A percentile compares a stretch with the other conserved stretches of the same genome.
Conservation (phyloP, 2,797 vertebrate genomes). For the Cacajao melanocephalus region DNA sequence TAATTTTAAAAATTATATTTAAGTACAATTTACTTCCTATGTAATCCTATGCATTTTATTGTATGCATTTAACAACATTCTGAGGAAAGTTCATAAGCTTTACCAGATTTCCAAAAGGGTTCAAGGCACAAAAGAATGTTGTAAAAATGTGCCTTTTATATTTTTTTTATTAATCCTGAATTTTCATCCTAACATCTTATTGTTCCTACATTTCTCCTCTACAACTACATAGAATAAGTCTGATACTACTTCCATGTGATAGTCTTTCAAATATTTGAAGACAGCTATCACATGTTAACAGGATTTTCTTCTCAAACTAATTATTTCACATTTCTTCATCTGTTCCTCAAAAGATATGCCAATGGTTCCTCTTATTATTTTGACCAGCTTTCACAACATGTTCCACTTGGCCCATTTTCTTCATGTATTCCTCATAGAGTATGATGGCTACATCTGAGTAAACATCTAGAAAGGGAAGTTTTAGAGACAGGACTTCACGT, state of each 20-base stretch:
- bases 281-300: not conserved
- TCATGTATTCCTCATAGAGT: not conserved
- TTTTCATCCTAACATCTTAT: conserved; percentile 20
- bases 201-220: not conserved
- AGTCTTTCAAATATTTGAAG: conserved; percentile 32
- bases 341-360: not conserved
- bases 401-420: not conserved
- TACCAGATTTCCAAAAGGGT: not conserved
- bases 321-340: conserved; percentile 12
- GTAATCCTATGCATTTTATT: conserved; percentile 2
- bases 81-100: not conserved
- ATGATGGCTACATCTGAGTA: not conserved
- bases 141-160: not conserved
- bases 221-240: not conserved
- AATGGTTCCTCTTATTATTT: not conserved
- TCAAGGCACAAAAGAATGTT: conserved; percentile 8
- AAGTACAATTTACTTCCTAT: not conserved
- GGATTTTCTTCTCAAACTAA: conserved; percentile 9
- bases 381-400: not conserved
- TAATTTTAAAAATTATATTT: conserved; percentile 10
- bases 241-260: not conserved
- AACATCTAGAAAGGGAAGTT: not conserved
- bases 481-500: not conserved
- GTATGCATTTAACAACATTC: conserved; percentile 14
- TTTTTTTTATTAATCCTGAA: conserved; percentile 8